Percentiles rank a stretch among this genome's conserved stretches.
These are phyloP conservation scores for Helogale parvula DNA, from an alignment of 2,113 vertebrate species.

Conservation along the genomic window DNA sequence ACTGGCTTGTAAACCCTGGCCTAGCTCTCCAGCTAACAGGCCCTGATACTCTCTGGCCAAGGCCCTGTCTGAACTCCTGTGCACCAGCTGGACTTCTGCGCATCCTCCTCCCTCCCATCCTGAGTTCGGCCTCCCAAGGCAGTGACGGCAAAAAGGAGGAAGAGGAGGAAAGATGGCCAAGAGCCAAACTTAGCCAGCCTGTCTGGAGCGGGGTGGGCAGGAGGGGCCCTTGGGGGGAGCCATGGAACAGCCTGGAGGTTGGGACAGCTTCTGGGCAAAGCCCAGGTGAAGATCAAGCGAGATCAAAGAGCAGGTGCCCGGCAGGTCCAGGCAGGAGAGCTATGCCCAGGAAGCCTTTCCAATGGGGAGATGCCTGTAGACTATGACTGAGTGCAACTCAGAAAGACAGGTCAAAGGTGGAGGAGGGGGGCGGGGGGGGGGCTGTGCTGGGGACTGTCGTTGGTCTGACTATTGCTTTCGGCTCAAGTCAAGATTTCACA, in stretches of 20 bases:
- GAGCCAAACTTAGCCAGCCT: not conserved
- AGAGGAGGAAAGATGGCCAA: not conserved
- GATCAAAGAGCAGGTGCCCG: not conserved
- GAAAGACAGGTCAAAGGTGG: too few relatives aligned
- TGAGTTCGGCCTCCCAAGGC: too few relatives aligned
- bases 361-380: rapidly evolving
- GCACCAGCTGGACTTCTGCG: not conserved
- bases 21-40: not conserved
- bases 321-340: not conserved
- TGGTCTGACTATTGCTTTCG: not conserved
- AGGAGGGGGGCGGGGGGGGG: too few relatives aligned
- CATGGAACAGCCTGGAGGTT: not conserved
- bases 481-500: not conserved
- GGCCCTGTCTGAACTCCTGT: not conserved
- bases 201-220: not conserved
- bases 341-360: not conserved
- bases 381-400: not conserved
- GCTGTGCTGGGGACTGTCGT: not conserved
- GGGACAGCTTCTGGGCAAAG: not conserved
- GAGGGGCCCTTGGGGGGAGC: not conserved
- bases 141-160: not conserved
- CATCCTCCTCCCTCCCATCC: too few relatives aligned
- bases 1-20: not conserved
- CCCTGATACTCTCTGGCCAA: not conserved
- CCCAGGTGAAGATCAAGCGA: rapidly evolving